Evolutionary conservation across 2,797 vertebrate genomes (phyloP), one percentile per base, ranked within the genome.

Genomic region (Podargus strigoides): DNA sequence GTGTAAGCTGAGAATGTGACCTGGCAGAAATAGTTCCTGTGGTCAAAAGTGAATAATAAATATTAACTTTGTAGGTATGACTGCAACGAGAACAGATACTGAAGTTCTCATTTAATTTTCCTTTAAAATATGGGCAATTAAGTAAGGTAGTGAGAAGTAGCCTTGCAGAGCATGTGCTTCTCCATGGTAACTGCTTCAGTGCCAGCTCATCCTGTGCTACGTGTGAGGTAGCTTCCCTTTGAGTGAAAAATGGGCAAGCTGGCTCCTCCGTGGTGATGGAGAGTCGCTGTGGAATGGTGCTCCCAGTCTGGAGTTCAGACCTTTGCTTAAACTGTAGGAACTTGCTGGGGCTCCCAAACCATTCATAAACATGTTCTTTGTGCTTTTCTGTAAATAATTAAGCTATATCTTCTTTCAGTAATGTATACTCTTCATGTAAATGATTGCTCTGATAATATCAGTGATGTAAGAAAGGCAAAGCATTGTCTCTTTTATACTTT

Each of bases 221-320:
- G 9, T 0, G 1, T 26, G 44, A 59, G 44, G 64, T 39, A 39
- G 34, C 52, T 87, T 85, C 37, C 14, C 55, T 88, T 28, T 17
- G 30, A 34, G 34, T 28, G 55, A 12, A 18, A 56, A 1, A 1
- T 0, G 7, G 30, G 42, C 28, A 14, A 49, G 46, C 16, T n/a
- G 69, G 2, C 26, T 66, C 37, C 17, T 27, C 62, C 14, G 0
- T 47, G 59, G 39, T 50, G 74, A 10, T 69, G 74, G n/a, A 77
- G 80, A 55, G 32, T 52, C 22, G 6, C 37, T 56, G 47, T 22
- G 11, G 39, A 64, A 6, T 7, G 49, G 47, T 30, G 14, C n/a
- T 28, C 41, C 72, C 22, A 21, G 2, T 21, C 4, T 23, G 21
- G 23, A 62, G 2, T 6, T 73, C 55, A 82, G 39, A 39, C 18